These are phyloP conservation scores for Drosophila chauvacae DNA, from an alignment of 1,140 invertebrate genomes.

Conservation along the genomic window DNA sequence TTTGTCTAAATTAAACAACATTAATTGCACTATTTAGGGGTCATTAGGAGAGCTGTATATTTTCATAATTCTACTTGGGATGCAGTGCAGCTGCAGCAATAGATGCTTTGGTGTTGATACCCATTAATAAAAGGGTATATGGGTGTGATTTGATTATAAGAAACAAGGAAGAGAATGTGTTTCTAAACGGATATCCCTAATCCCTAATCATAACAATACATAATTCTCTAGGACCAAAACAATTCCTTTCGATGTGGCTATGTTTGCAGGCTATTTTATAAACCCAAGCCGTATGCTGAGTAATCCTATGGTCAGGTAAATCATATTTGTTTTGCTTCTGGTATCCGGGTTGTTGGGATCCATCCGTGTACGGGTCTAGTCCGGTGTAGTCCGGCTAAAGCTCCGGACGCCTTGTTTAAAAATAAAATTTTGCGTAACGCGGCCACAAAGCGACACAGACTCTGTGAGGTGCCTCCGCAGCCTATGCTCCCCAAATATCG, in stretches of 20 bases:
- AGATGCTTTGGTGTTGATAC: slow-evolving; percentile 14
- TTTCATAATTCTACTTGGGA: slow-evolving; percentile 8
- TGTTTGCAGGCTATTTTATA: not conserved
- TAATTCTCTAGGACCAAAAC: not conserved
- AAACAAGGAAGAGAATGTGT: not conserved
- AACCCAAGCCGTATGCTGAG: not conserved
- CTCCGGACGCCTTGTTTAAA: slow-evolving; percentile 74
- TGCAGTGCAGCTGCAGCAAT: slow-evolving; percentile 28
- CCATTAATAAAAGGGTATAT: not conserved
- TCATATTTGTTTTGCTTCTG: slow-evolving; percentile 15
- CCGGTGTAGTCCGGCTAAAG: slow-evolving; percentile 57
- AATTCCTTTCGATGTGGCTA: too few species aligned
- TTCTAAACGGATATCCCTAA: not conserved
- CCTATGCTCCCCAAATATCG: slow-evolving; percentile 37
- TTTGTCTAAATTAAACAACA: slow-evolving; percentile 10
- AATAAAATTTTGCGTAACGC: slow-evolving; percentile 84
- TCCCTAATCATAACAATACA: not conserved
- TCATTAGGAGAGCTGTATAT: slow-evolving; percentile 27
- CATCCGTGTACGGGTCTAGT: slow-evolving; percentile 47
- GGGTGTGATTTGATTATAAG: rapidly evolving
- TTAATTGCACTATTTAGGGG: slow-evolving; percentile 42
- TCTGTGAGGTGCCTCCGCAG: slow-evolving; percentile 18
- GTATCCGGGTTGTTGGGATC: slow-evolving; percentile 18
- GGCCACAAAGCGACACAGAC: slow-evolving; percentile 50
- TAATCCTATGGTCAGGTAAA: not conserved